phyloP scores from a whole-genome alignment of 2,797 vertebrate genomes.

The Rhadinocentrus ornatus region DNA sequence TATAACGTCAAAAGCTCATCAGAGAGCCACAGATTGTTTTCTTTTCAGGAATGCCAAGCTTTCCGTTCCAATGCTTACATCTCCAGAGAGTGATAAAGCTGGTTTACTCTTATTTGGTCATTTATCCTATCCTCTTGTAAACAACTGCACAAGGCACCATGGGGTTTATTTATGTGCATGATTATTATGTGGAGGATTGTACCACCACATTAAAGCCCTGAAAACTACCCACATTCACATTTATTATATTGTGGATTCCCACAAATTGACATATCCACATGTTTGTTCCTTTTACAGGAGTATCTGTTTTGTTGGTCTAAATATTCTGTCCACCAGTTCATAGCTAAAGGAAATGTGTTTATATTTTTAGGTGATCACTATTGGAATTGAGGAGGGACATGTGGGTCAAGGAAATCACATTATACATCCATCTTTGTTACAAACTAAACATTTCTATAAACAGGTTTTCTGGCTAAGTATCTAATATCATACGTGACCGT shows the following conservation, averaged over 20 bases:
- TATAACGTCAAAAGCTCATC: conserved; percentile 56
- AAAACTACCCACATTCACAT: conserved; percentile 25
- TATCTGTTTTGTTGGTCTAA: conserved; percentile 35
- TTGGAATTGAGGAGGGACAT: conserved; percentile 29
- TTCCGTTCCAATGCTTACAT: conserved; percentile 67
- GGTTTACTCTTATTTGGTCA: conserved; percentile 81
- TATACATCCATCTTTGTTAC: conserved; percentile 10
- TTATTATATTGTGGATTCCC: conserved; percentile 23
- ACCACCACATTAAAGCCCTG: conserved; percentile 30
- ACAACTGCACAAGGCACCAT: conserved; percentile 63
- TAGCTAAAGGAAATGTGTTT: conserved; percentile 34
- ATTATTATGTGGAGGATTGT: conserved; percentile 38
- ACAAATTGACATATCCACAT: conserved; percentile 14
- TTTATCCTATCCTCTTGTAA: conserved; percentile 73
- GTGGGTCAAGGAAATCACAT: not conserved
- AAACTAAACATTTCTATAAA: conserved; percentile 21
- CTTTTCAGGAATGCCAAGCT: conserved; percentile 68
- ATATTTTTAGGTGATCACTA: conserved; percentile 18
- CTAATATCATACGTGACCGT: not conserved
- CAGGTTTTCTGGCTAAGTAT: not conserved
- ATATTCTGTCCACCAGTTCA: conserved; percentile 24
- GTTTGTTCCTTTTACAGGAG: conserved; percentile 47
- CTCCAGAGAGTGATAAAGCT: conserved; percentile 60
- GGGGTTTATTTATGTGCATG: conserved; percentile 51
- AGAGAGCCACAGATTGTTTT: conserved; percentile 64